A percentile compares a stretch with the other conserved stretches of the same genome.
These are phyloP conservation scores for Alentia gelatinosa DNA, from an alignment of 2,888 invertebrate genomes.

Conservation along the genomic window DNA sequence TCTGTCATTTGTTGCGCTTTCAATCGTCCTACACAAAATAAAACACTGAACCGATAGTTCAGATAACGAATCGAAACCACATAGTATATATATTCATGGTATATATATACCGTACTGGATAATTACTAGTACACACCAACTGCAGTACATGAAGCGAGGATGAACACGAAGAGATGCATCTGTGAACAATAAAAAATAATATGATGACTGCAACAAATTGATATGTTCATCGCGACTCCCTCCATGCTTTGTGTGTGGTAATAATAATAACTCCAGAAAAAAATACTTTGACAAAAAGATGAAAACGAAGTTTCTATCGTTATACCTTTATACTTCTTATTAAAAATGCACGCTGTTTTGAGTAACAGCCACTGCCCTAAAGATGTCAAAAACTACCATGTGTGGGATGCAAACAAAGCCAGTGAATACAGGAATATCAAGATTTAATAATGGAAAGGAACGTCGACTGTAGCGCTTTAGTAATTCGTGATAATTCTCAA, in stretches of 20 bases:
- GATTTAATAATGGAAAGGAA: not conserved
- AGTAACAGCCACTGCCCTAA: too few species aligned
- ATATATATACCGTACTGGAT: not conserved
- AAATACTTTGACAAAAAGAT: not conserved
- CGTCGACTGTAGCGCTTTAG: not conserved
- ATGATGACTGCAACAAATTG: constrained; percentile 26
- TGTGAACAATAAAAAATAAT: constrained; percentile 16
- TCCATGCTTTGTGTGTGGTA: not conserved
- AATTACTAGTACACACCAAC: not conserved
- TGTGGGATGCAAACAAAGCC: not conserved
- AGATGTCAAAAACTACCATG: not conserved
- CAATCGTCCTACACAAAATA: not conserved
- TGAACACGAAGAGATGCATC: not conserved
- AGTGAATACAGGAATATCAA: not conserved
- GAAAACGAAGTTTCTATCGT: not conserved
- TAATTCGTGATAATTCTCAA: not conserved
- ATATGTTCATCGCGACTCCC: constrained; percentile 12
- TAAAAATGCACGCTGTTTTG: too few species aligned
- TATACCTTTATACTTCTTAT: too few species aligned
- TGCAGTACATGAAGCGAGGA: not conserved
- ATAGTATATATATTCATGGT: not conserved
- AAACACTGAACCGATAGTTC: not conserved
- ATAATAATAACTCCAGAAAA: not conserved
- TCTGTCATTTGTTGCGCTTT: constrained; percentile 26
- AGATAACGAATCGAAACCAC: not conserved